Conservation (phyloP, 2,888 invertebrate genomes). For the Halocaridina rubra region DNA sequence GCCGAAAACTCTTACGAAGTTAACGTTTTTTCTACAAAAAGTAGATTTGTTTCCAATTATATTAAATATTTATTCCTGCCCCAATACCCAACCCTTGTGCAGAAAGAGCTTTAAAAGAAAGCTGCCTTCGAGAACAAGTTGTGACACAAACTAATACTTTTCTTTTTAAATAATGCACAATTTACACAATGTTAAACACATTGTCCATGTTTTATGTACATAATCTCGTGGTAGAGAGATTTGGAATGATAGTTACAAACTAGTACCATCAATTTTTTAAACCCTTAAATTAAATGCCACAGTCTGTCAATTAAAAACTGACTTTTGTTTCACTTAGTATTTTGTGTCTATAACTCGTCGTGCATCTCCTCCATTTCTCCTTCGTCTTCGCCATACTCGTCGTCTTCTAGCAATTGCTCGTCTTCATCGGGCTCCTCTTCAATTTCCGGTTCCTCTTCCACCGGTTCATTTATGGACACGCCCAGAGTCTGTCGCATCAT, state of each 20-base stretch:
- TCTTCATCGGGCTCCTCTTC: constrained; percentile 45
- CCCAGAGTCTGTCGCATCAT: constrained; percentile 88
- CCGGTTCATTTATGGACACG: constrained; percentile 79
- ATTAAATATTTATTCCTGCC: too few relatives aligned
- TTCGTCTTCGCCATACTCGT: constrained; percentile 42
- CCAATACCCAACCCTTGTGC: neutral
- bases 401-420: constrained; percentile 9
- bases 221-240: too few relatives aligned
- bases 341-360: constrained; percentile 39
- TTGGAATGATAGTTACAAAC: too few relatives aligned
- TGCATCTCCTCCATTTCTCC: constrained; percentile 59
- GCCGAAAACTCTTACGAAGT: too few relatives aligned
- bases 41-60: neutral
- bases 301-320: too few relatives aligned
- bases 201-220: too few relatives aligned
- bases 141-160: neutral
- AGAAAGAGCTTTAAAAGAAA: neutral
- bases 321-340: too few relatives aligned
- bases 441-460: constrained; percentile 65
- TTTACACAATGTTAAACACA: neutral
- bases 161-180: neutral
- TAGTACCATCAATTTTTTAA: too few relatives aligned
- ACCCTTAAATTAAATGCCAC: too few relatives aligned
- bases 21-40: neutral
- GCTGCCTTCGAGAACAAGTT: neutral